Evolutionary conservation across 2,888 invertebrate species (phyloP).

Genomic region (Acholoe squamosa): DNA sequence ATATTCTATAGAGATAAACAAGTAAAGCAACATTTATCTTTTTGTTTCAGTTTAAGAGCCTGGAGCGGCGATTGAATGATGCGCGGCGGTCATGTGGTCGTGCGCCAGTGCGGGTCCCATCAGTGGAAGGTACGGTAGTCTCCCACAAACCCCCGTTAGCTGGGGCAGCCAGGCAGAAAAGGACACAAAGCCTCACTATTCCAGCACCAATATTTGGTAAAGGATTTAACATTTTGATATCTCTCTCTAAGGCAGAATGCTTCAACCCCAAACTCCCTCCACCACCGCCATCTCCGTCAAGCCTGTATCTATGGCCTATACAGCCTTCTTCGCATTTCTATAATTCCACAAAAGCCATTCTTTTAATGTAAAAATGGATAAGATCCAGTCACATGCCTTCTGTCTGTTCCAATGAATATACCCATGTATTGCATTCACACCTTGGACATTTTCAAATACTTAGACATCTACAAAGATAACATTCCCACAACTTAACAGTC

Average conservation of each 20-base stretch:
- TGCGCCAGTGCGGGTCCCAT: conserved; percentile 68
- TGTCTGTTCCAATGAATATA: no score
- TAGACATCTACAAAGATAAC: no score
- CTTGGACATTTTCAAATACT: no score
- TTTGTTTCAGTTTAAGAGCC: conserved; percentile 84
- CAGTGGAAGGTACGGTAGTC: conserved; percentile 68
- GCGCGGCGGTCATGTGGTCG: conserved; percentile 74
- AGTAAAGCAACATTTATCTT: no score
- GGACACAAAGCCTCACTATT: conserved; percentile 21
- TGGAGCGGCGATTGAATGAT: conserved; percentile 83
- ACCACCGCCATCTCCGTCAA: neutral
- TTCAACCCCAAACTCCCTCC: neutral
- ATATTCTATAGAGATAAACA: no score
- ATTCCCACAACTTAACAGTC: no score
- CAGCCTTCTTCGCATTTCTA: neutral
- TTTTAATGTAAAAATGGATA: no score
- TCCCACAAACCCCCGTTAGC: conserved; percentile 48
- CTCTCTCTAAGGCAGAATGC: neutral
- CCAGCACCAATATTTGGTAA: conserved; percentile 57
- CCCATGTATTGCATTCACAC: no score
- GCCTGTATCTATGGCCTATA: neutral
- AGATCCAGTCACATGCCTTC: no score
- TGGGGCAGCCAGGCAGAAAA: conserved; percentile 46
- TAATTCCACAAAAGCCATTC: no score
- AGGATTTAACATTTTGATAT: conserved; percentile 7